Conservation (phyloP, 2,888 invertebrate genomes). For the Volucella zonaria region DNA sequence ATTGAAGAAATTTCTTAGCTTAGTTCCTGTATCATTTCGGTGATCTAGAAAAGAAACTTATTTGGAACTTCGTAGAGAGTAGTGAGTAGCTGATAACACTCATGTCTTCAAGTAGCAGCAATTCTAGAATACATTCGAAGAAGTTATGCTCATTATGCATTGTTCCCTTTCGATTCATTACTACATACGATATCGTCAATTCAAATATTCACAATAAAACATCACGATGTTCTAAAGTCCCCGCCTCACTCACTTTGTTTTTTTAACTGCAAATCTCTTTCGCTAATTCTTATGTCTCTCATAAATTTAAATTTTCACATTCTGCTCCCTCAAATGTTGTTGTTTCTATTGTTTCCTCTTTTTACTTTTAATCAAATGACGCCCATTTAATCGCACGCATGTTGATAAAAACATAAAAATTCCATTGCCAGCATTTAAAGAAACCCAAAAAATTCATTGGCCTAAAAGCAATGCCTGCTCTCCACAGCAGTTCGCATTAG, state of each 20-base stretch:
- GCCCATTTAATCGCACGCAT: constrained; percentile 62
- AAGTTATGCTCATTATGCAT: too few species aligned
- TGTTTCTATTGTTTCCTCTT: constrained; percentile 2
- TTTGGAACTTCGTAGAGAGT: too few species aligned
- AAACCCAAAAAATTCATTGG: constrained; percentile 46
- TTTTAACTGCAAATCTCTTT: constrained; percentile 22
- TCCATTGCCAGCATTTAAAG: constrained; percentile 25
- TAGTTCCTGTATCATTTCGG: too few species aligned
- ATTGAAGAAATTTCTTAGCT: too few species aligned
- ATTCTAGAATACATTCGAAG: too few species aligned
- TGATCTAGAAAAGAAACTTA: too few species aligned
- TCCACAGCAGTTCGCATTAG: constrained; percentile 26
- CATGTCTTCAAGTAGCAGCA: too few species aligned
- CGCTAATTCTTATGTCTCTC: constrained; percentile 39
- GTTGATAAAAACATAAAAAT: constrained; percentile 56
- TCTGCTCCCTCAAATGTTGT: constrained; percentile 15
- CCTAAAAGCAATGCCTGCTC: constrained; percentile 59
- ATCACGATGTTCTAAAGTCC: too few species aligned
- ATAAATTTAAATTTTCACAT: constrained; percentile 46
- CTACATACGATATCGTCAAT: too few species aligned
- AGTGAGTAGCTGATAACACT: too few species aligned
- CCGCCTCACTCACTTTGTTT: background rate
- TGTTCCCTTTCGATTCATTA: too few species aligned
- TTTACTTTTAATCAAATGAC: constrained; percentile 48
- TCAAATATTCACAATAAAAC: too few species aligned